Conservation (phyloP, 1,140 invertebrate genomes). For the Heliconius hermathena region DNA sequence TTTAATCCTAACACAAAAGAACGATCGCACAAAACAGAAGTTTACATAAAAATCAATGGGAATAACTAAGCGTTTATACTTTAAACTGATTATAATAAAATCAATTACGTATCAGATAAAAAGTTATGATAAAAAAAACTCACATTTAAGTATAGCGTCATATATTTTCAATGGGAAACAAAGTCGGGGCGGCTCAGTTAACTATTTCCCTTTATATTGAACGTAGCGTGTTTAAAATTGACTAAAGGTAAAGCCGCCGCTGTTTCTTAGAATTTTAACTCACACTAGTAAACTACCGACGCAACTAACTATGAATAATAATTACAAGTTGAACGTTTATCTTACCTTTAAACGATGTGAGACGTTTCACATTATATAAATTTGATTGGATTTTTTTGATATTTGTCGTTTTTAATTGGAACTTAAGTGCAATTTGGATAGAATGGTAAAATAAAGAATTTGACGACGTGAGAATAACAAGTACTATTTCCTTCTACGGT, state of each 20-base stretch:
- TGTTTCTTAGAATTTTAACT: slow-evolving; percentile 62
- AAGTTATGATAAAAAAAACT: neutral
- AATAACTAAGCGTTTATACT: neutral
- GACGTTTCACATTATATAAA: neutral
- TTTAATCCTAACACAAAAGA: neutral
- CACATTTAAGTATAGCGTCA: neutral
- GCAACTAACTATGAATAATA: slow-evolving; percentile 53
- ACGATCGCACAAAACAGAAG: neutral
- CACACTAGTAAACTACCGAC: slow-evolving; percentile 40
- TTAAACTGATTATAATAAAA: neutral
- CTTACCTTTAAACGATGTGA: neutral
- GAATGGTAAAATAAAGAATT: neutral
- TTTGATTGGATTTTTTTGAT: neutral
- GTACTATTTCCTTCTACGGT: slow-evolving; percentile 24
- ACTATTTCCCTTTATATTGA: slow-evolving; percentile 40
- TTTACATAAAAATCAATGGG: neutral
- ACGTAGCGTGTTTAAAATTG: slow-evolving; percentile 40
- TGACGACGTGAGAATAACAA: slow-evolving; percentile 24
- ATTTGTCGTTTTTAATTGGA: neutral
- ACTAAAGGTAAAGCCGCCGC: slow-evolving; percentile 34
- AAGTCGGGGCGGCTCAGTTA: neutral
- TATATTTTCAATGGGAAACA: neutral
- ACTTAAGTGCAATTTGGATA: neutral
- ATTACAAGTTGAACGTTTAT: slow-evolving; percentile 43
- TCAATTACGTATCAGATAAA: slow-evolving; percentile 4